phyloP scores from a whole-genome alignment of 2,888 invertebrate genomes.

The Tipula helvola region DNA sequence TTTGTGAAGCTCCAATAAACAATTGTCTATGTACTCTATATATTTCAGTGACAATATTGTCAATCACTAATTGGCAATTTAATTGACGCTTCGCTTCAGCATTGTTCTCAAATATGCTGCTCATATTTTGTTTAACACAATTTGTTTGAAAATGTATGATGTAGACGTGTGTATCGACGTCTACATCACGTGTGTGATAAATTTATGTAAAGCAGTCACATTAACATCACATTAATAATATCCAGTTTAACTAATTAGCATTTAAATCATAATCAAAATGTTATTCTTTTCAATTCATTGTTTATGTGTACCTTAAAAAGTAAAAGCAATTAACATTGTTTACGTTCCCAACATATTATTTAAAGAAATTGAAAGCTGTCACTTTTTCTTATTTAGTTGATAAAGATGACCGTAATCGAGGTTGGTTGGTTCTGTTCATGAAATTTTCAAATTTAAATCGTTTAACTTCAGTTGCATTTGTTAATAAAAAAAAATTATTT shows the following conservation, averaged over 20 bases:
- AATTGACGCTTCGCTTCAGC: background rate
- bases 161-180: too few relatives aligned
- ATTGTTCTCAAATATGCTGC: too few relatives aligned
- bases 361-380: background rate
- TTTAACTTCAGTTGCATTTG: too few relatives aligned
- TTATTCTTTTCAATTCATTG: background rate
- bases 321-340: background rate
- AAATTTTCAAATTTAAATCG: background rate
- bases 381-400: background rate
- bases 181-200: background rate
- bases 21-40: too few relatives aligned
- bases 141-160: background rate
- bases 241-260: background rate
- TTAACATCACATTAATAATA: background rate
- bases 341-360: background rate
- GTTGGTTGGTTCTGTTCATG: background rate
- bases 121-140: background rate
- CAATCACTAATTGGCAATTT: background rate
- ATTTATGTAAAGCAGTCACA: background rate
- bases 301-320: background rate
- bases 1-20: too few relatives aligned
- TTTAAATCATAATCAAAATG: background rate
- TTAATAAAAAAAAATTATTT: too few relatives aligned
- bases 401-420: background rate
- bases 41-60: background rate